Evolutionary conservation across 2,888 invertebrate species (phyloP).

Genomic region (Omphaloscelis lunosa): DNA sequence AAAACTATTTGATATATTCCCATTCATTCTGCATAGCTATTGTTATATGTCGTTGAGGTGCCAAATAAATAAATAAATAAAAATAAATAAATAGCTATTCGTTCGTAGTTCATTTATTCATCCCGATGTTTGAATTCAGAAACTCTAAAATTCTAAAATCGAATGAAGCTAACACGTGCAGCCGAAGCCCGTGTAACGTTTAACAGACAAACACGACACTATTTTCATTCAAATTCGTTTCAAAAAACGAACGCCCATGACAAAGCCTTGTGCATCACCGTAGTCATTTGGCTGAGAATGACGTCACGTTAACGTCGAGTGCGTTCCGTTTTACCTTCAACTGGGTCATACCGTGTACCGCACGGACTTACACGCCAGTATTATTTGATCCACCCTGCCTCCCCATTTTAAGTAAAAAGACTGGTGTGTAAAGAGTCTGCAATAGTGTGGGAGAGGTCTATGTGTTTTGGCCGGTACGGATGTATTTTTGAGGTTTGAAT

Average conservation of each 20-base stretch:
- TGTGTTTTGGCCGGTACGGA: constrained; percentile 50
- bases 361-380: constrained; percentile 50
- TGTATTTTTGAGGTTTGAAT: constrained; percentile 60
- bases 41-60: too few relatives aligned
- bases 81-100: too few relatives aligned
- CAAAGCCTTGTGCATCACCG: constrained; percentile 59
- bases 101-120: constrained; percentile 2
- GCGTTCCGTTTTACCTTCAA: constrained; percentile 69
- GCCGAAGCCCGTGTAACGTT: neutral
- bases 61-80: too few relatives aligned
- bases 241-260: constrained; percentile 52
- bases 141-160: constrained; percentile 40
- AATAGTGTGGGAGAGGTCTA: constrained; percentile 47
- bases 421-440: constrained; percentile 22
- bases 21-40: neutral
- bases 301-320: constrained; percentile 64
- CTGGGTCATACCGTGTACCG: constrained; percentile 69
- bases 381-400: constrained; percentile 42
- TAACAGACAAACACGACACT: constrained; percentile 14
- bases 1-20: constrained; percentile 25
- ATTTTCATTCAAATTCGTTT: constrained; percentile 17
- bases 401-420: constrained; percentile 30
- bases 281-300: constrained; percentile 70
- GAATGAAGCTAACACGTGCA: constrained; percentile 26
- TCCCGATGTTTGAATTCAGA: constrained; percentile 21